Base-by-base conservation (phyloP, 2,888 invertebrate species). In the Eumerus sabulonum region DNA sequence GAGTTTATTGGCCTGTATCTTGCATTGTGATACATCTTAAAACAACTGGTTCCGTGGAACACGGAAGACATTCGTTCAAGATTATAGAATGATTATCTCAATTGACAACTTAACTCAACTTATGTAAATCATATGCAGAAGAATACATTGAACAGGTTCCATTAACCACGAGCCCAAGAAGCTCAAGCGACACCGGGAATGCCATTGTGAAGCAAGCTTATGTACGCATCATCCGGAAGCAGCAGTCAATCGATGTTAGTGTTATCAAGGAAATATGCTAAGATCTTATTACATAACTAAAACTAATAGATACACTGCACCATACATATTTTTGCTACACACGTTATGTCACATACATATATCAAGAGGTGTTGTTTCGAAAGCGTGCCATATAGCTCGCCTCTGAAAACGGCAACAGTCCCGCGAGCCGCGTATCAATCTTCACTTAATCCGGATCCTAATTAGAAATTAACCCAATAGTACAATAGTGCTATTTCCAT, bases 81-180 rank as follows among this genome's bases (percentile, higher is more conserved):
- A 27, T 2, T 4, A 27, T 4, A 4, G 2, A 4, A 27, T 27
- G 27, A 27, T 27, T 27, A 4, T 27, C 7, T 27, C 27, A 7
- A 27, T 27, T 27, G 27, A 27, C 27, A 27, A 27, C 27, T 27
- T 7, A 7, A 27, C 7, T 7, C 27, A 27, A 27, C 7, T 4
- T 27, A 27, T 27, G 27, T 7, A 27, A 70, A 70, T 70, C 27
- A 3, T 48, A 60, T 62, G 60, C 54, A 62, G 35, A 70, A 62
- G 60, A 70, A 60, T 70, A 60, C 60, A 53, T 19, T 13, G 9
- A 70, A 48, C 60, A 18, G 60, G 60, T 70, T 60, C 9, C 12
- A n/a, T 45, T 11, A 27, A 59, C 36, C 14, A 48, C 48, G 12
- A 45, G 12, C 11, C 12, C 19, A 53, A 54, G 47, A 54, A 47